Evolutionary conservation across 2,797 vertebrate species (phyloP).

Genomic region (Cryptoprocta ferox): DNA sequence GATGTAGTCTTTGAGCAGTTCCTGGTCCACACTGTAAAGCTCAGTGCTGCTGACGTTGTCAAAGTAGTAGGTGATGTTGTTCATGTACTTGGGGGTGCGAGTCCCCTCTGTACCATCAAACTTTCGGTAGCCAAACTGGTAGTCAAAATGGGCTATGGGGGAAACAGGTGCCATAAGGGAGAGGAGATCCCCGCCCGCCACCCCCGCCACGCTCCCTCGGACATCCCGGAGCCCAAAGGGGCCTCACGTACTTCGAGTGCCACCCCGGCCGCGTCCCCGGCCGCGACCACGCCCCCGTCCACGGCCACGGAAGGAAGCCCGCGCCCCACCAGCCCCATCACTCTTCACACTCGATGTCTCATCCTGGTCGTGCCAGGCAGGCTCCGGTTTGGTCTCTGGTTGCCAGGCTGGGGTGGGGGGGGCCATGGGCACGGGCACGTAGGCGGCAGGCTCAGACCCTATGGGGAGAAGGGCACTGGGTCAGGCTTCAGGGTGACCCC

Average conservation of each 20-base stretch:
- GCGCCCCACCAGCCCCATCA: conserved; percentile 93
- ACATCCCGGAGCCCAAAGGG: conserved; percentile 76
- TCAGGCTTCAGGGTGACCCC: neutral
- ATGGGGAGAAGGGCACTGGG: neutral
- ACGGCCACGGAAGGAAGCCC: conserved; percentile 95
- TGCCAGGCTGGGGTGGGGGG: conserved; percentile 92
- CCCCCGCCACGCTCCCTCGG: conserved; percentile 55
- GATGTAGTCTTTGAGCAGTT: conserved; percentile 99
- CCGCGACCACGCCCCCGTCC: conserved; percentile 95
- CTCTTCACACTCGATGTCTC: conserved; percentile 99
- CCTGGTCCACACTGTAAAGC: conserved; percentile 95
- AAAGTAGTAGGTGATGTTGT: conserved; percentile 97
- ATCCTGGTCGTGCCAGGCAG: conserved; percentile 96
- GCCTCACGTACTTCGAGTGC: conserved; percentile 85
- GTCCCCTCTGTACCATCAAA: conserved; percentile 92
- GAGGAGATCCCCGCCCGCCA: neutral
- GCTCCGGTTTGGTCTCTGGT: conserved; percentile 94
- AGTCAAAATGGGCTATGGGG: conserved; percentile 94
- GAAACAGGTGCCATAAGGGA: neutral
- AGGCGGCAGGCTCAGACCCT: conserved; percentile 74
- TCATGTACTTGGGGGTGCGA: conserved; percentile 92
- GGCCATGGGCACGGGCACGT: conserved; percentile 10
- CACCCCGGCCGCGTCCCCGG: conserved; percentile 94
- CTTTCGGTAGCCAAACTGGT: conserved; percentile 95
- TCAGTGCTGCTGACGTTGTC: conserved; percentile 98